phyloP scores from a whole-genome alignment of 2,888 invertebrate genomes.

The Brachynemurus nebulosus region DNA sequence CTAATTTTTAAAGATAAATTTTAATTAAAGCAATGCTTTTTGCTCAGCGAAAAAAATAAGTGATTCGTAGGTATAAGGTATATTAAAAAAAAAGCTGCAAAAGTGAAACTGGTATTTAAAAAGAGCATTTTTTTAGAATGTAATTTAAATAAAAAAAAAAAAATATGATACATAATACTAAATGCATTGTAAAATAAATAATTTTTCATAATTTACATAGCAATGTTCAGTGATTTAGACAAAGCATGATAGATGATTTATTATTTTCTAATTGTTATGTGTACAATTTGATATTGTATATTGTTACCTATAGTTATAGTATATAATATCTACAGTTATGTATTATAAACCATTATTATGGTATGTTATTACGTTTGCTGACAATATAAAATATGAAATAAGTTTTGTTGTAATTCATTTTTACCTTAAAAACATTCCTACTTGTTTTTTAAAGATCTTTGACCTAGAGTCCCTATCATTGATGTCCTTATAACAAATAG shows the following conservation, averaged over 20 bases:
- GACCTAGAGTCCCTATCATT: no score
- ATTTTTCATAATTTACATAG: background rate
- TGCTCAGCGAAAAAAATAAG: no score
- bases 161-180: background rate
- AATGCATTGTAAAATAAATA: conserved; percentile 1
- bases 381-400: conserved; percentile 11
- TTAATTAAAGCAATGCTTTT: no score
- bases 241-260: conserved; percentile 4
- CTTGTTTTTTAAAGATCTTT: no score
- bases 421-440: conserved; percentile 2
- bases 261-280: conserved; percentile 9
- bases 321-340: conserved; percentile 9
- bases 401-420: conserved; percentile 4
- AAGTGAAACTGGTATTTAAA: no score
- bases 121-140: no score
- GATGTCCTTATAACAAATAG: no score
- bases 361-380: conserved; percentile 12
- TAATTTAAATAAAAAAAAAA: background rate
- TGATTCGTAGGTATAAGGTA: no score
- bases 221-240: conserved; percentile 4
- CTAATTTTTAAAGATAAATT: no score
- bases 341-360: conserved; percentile 11
- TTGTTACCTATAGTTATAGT: conserved; percentile 11
- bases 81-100: no score
- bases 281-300: conserved; percentile 12